phyloP scores from a whole-genome alignment of 2,888 invertebrate genomes.

The Apomyelois bistriatella region DNA sequence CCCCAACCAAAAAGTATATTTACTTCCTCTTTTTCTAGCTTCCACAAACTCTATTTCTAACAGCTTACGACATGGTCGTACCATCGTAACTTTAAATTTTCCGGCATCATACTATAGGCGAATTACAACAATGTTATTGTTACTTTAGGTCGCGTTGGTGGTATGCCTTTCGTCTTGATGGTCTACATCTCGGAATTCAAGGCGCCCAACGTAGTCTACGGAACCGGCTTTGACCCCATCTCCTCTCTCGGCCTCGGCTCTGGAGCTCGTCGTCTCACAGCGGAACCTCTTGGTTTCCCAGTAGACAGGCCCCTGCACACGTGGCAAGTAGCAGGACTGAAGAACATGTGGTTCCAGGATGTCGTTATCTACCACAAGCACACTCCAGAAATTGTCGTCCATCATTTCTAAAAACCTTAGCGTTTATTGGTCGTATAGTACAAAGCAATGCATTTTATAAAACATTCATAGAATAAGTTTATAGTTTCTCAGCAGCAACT shows the following conservation, averaged over 20 bases:
- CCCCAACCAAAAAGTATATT: too few relatives aligned
- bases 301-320: constrained; percentile 72
- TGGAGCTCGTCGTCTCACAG: constrained; percentile 64
- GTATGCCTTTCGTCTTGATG: constrained; percentile 81
- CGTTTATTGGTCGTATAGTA: not conserved
- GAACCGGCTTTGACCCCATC: constrained; percentile 64
- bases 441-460: not conserved
- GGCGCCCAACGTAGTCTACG: constrained; percentile 56
- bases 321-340: constrained; percentile 50
- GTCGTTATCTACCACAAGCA: constrained; percentile 76
- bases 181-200: constrained; percentile 79
- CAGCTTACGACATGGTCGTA: too few relatives aligned
- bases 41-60: too few relatives aligned
- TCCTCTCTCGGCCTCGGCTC: constrained; percentile 72
- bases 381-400: constrained; percentile 49
- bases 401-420: constrained; percentile 25
- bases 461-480: too few relatives aligned
- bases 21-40: too few relatives aligned
- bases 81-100: too few relatives aligned
- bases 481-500: too few relatives aligned
- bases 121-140: not conserved
- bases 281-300: constrained; percentile 77
- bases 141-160: constrained; percentile 58
- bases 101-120: too few relatives aligned
- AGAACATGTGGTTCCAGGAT: constrained; percentile 73